A percentile compares a stretch with the other conserved stretches of the same genome.
Conservation (phyloP, 2,888 invertebrate species). For the Callyntrura guangdongensis region DNA sequence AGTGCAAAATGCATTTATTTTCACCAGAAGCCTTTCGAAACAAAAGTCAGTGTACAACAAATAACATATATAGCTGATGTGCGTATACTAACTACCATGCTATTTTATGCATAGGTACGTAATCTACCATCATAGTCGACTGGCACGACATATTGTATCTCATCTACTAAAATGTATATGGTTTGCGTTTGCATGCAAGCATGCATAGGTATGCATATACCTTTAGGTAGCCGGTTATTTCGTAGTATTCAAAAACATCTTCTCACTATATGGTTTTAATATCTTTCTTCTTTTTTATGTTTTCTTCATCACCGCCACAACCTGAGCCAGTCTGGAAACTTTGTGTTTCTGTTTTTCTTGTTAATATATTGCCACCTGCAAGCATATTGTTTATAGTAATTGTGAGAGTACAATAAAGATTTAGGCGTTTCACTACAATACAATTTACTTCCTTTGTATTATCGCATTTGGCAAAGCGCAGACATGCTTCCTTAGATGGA, state of each 20-base stretch:
- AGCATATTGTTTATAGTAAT: slow-evolving; percentile 52
- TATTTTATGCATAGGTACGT: too few species aligned
- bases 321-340: background rate
- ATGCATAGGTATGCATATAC: background rate
- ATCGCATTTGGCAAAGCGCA: background rate
- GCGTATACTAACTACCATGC: too few species aligned
- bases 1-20: slow-evolving; percentile 27
- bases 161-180: too few species aligned
- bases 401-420: slow-evolving; percentile 44
- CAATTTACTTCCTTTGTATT: slow-evolving; percentile 14
- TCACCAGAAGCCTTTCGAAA: slow-evolving; percentile 5
- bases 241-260: background rate
- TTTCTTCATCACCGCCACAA: slow-evolving; percentile 6
- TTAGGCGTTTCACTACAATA: background rate
- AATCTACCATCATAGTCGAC: background rate
- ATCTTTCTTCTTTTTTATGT: background rate
- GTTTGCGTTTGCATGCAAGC: too few species aligned
- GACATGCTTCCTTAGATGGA: slow-evolving; percentile 31
- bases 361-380: background rate
- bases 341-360: background rate
- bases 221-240: background rate
- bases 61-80: background rate
- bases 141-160: background rate
- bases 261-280: background rate
- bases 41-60: slow-evolving; percentile 15